A percentile compares a stretch with the other conserved stretches of the same genome.
Evolutionary conservation across 2,797 vertebrate genomes (phyloP).

Genomic region (Kryptopterus vitreolus): DNA sequence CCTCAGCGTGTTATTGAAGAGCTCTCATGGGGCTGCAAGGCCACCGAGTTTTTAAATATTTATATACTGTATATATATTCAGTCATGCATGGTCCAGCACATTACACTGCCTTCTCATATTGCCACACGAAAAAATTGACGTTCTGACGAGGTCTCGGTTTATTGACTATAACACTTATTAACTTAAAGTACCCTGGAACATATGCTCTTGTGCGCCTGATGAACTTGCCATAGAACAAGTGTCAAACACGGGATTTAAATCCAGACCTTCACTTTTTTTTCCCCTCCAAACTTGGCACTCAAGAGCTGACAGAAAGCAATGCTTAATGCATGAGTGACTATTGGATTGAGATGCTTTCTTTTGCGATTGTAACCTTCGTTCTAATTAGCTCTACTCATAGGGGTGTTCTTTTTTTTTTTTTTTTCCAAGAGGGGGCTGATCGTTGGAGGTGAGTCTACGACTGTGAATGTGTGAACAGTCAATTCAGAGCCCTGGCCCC

Average conservation of each 20-base stretch:
- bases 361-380: slow-evolving; percentile 80
- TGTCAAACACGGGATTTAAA: slow-evolving; percentile 5
- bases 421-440: slow-evolving; percentile 37
- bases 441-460: slow-evolving; percentile 24
- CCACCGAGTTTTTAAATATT: slow-evolving; percentile 3
- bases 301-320: slow-evolving; percentile 28
- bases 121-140: slow-evolving; percentile 16
- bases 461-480: slow-evolving; percentile 78
- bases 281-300: slow-evolving; percentile 17
- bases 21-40: slow-evolving; percentile 8
- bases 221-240: background rate
- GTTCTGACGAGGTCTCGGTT: slow-evolving; percentile 10
- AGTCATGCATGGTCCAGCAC: slow-evolving; percentile 13
- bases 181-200: background rate
- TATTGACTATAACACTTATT: background rate
- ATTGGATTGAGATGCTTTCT: slow-evolving; percentile 67
- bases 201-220: slow-evolving; percentile 6
- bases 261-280: slow-evolving; percentile 14
- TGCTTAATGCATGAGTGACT: slow-evolving; percentile 49
- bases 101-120: background rate
- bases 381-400: slow-evolving; percentile 88
- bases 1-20: slow-evolving; percentile 32
- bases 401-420: slow-evolving; percentile 71
- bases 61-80: too few relatives aligned
- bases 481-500: slow-evolving; percentile 77